Evolutionary conservation across 2,888 invertebrate species (phyloP).

Genomic region (Noctua janthina): DNA sequence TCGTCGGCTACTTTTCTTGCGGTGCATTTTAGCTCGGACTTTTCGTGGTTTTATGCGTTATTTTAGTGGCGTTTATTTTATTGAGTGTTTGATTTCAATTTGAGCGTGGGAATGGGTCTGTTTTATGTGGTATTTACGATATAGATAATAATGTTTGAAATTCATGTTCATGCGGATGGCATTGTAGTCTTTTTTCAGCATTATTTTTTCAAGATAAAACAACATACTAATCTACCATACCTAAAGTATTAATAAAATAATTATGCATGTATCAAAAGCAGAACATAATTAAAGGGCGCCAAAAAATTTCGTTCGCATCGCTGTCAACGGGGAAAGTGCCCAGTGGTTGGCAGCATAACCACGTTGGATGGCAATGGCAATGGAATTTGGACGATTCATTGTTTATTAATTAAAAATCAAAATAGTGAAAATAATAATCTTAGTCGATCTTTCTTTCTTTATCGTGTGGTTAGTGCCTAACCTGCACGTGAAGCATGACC

Average conservation of each 20-base stretch:
- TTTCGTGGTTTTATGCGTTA: slow-evolving; percentile 68
- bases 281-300: too few relatives aligned
- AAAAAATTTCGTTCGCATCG: too few relatives aligned
- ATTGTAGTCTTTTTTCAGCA: not conserved
- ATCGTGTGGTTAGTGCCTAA: too few relatives aligned
- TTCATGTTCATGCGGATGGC: not conserved
- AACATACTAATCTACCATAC: not conserved
- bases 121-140: not conserved
- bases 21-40: slow-evolving; percentile 76
- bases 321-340: too few relatives aligned
- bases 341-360: too few relatives aligned
- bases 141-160: not conserved
- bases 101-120: not conserved
- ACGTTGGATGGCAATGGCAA: too few relatives aligned
- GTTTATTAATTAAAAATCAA: not conserved
- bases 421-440: not conserved
- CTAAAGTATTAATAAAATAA: too few relatives aligned
- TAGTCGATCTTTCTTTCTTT: not conserved
- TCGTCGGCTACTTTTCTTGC: slow-evolving; percentile 78
- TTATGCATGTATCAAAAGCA: too few relatives aligned
- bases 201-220: not conserved
- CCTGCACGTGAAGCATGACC: too few relatives aligned
- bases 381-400: not conserved
- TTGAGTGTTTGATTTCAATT: slow-evolving; percentile 25
- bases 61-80: slow-evolving; percentile 16